Base-by-base conservation (phyloP, 92 coral and sea anemone genomes). In the Chrysogorgia sp. region DNA sequence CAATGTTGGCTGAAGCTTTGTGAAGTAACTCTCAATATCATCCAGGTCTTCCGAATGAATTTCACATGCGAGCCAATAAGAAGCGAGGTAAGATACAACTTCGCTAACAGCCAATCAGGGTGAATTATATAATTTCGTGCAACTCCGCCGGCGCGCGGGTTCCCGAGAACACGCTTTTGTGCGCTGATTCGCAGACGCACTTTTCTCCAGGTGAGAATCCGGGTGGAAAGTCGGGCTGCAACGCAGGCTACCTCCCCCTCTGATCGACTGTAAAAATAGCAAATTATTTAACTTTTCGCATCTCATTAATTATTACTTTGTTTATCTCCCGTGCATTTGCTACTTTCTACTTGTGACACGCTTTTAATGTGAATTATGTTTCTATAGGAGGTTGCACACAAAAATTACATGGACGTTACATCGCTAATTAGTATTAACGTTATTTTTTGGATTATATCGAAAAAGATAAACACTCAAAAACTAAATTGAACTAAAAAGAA, bases 101-200 rank as follows among this genome's bases (percentile, higher is more conserved):
- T 7, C 10, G 14, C 7, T 47, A 15, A 57, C 9, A 23, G 32
- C 63, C 30, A 57, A 57, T 57, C 63, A 57, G 12, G 8, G 34
- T 57, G 63, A 23, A 29, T 57, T 57, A 57, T 57, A 23, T 57
- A 57, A 57, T 14, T 23, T 29, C 17, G 63, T 29, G 17, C 32
- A 57, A 57, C 63, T 29, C 10, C 3, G 63, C 63, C 9, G n/a
- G 53, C n/a, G 53, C 6, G 43, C 43, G 26, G 59, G 59, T 17
- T 52, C 59, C 53, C 53, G 14, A 57, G 63, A 57, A 57, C 63
- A 57, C 63, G 63, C 32, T 57, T 57, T 57, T 57, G 63, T 57
- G 63, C 63, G 17, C 63, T 57, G 63, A 57, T 57, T 57, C 63
- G 32, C 63, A 23, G 63, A 57, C 63, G 31, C 63, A 47, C 32